Conservation (phyloP, 2,797 vertebrate species). For the Myotis planiceps region DNA sequence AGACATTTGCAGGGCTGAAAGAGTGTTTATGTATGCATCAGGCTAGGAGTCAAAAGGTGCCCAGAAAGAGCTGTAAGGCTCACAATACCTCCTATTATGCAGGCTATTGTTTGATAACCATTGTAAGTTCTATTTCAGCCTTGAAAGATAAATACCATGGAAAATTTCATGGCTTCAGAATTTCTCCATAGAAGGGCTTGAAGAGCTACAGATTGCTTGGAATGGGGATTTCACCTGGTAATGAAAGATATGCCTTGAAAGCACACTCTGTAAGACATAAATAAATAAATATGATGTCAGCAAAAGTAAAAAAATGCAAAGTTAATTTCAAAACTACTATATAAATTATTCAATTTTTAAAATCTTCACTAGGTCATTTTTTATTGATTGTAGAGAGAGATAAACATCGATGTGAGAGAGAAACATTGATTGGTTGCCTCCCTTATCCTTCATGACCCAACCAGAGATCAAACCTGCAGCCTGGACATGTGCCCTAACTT, state of each 20-base stretch:
- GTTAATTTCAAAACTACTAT: background rate
- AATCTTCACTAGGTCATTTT: background rate
- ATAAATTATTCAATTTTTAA: background rate
- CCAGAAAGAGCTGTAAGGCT: background rate
- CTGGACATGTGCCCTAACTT: background rate
- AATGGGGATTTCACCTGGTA: background rate
- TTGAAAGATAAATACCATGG: background rate
- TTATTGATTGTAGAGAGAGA: background rate
- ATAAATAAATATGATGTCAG: background rate
- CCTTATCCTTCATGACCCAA: background rate
- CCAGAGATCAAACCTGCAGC: background rate
- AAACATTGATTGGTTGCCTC: background rate
- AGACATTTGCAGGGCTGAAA: background rate
- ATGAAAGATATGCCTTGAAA: background rate
- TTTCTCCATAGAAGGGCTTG: background rate
- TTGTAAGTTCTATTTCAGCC: background rate
- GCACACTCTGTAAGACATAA: background rate
- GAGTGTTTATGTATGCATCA: background rate
- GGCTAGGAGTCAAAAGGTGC: background rate
- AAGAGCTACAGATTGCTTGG: background rate
- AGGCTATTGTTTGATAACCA: background rate
- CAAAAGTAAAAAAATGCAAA: background rate
- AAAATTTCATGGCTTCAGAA: background rate
- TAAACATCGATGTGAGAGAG: background rate
- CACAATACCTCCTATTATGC: background rate